Evolutionary conservation across 2,113 vertebrate genomes (phyloP).

Genomic region (Cettia cetti): DNA sequence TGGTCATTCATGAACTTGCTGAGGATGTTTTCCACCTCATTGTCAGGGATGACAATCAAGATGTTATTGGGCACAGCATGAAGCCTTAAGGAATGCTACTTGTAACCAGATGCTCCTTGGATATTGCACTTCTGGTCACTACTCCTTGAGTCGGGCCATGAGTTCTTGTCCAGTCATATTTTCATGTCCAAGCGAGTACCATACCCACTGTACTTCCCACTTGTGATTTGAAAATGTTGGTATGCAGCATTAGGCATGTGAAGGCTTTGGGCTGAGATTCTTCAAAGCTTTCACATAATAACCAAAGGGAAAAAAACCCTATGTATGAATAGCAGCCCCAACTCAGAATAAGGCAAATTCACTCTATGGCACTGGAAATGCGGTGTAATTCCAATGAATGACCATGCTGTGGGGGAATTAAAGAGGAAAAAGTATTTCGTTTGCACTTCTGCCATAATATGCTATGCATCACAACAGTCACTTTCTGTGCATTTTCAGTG

Average conservation of each 20-base stretch:
- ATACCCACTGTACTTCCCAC: background rate
- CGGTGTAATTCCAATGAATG: background rate
- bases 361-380: background rate
- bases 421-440: background rate
- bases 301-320: background rate
- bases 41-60: background rate
- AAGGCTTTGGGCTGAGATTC: background rate
- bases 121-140: background rate
- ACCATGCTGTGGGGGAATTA: background rate
- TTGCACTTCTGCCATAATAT: background rate
- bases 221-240: background rate
- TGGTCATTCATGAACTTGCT: background rate
- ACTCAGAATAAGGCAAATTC: background rate
- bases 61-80: background rate
- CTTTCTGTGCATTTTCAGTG: background rate
- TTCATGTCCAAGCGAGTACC: background rate
- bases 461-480: background rate
- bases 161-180: background rate
- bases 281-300: background rate
- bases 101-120: background rate
- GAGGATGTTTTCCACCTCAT: background rate
- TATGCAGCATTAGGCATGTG: background rate
- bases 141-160: fast-evolving
- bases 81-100: background rate
- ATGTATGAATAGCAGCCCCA: background rate